A percentile compares a stretch with the other conserved stretches of the same genome.
Conservation (phyloP, 2,888 invertebrate species). For the Trilocha varians region DNA sequence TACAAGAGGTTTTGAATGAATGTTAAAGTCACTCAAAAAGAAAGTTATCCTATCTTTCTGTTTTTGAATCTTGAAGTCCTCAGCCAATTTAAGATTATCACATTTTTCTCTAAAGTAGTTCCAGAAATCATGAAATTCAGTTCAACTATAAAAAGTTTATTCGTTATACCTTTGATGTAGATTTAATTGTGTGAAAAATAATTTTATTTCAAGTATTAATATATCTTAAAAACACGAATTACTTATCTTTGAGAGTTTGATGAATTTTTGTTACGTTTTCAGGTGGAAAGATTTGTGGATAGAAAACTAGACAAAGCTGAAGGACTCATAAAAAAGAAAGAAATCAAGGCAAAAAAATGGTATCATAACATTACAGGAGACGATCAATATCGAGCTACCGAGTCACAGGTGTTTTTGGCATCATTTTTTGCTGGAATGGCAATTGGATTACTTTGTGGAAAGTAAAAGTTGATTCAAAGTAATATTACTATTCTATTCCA, state of each 20-base stretch:
- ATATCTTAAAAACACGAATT: too few relatives aligned
- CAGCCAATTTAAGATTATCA: too few relatives aligned
- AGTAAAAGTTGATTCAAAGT: conserved; percentile 25
- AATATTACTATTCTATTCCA: background rate
- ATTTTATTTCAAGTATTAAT: too few relatives aligned
- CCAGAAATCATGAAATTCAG: too few relatives aligned
- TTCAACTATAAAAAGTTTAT: too few relatives aligned
- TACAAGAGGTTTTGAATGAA: too few relatives aligned
- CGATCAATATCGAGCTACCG: conserved; percentile 78
- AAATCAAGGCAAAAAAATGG: conserved; percentile 83
- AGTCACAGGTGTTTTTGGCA: conserved; percentile 84
- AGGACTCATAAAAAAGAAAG: conserved; percentile 79
- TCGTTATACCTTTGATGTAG: too few relatives aligned
- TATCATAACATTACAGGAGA: conserved; percentile 79
- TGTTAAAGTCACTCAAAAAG: too few relatives aligned
- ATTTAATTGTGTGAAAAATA: too few relatives aligned
- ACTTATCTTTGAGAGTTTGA: background rate
- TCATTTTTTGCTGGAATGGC: conserved; percentile 88
- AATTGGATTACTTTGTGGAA: conserved; percentile 75
- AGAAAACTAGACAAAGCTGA: conserved; percentile 87
- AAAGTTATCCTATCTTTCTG: too few relatives aligned
- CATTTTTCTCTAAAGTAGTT: too few relatives aligned
- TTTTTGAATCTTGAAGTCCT: too few relatives aligned
- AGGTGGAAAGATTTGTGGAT: conserved; percentile 88
- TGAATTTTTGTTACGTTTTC: conserved; percentile 26